Percentiles rank a stretch among this genome's conserved stretches.
Conservation (phyloP, 2,113 vertebrate genomes). For the Hiodon alosoides region DNA sequence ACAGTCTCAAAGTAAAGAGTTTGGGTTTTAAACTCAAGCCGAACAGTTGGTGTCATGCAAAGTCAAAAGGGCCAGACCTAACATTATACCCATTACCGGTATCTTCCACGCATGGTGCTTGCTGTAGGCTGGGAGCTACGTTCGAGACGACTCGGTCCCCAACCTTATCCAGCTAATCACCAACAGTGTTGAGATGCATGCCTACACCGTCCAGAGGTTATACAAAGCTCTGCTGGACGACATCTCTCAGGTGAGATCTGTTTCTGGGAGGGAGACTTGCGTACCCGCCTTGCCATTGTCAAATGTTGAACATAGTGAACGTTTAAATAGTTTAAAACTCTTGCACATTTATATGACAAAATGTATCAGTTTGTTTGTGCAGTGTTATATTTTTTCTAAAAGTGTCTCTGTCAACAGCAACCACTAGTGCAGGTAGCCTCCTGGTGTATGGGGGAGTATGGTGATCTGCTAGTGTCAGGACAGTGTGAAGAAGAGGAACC, state of each 20-base stretch:
- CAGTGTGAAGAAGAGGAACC: conserved; percentile 99
- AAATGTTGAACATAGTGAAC: too few species aligned
- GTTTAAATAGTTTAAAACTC: too few species aligned
- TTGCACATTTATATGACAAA: not conserved
- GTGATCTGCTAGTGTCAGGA: conserved; percentile 91
- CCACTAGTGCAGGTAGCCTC: conserved; percentile 92
- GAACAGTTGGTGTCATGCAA: too few species aligned
- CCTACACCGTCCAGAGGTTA: conserved; percentile 96
- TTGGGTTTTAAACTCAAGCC: too few species aligned
- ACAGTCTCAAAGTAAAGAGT: not conserved
- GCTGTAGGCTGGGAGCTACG: conserved; percentile 91
- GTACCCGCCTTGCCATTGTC: too few species aligned
- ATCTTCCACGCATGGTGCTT: not conserved
- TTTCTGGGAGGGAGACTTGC: not conserved
- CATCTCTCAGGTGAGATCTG: conserved; percentile 83
- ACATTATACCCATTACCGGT: not conserved
- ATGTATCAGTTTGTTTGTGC: not conserved
- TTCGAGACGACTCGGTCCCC: conserved; percentile 94
- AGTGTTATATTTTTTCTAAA: not conserved
- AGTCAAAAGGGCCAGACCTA: not conserved
- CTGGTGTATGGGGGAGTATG: conserved; percentile 98
- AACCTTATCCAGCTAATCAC: conserved; percentile 99
- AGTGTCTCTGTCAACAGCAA: conserved; percentile 67
- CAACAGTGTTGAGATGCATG: conserved; percentile 96
- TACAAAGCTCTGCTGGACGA: conserved; percentile 97